These are phyloP conservation scores for Copidosoma floridanum DNA, from an alignment of 1,140 invertebrate species.

Conservation along the genomic window DNA sequence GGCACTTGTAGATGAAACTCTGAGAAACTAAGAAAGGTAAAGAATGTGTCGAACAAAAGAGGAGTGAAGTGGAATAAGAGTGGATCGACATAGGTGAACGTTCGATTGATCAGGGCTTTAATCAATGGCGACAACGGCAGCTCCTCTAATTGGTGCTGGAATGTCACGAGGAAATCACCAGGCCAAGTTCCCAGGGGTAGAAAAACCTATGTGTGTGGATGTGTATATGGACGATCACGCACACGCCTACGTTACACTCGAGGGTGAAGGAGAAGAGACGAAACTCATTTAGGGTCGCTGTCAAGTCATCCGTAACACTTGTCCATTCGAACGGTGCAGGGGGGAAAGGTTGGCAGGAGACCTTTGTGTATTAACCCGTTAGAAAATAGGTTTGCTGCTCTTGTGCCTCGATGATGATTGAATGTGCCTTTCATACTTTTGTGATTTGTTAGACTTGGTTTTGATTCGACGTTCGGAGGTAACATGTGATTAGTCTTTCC, in stretches of 20 bases:
- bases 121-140: constrained; percentile 14
- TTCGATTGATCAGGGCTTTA: constrained; percentile 26
- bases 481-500: too few species aligned
- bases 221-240: too few species aligned
- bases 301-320: constrained; percentile 14
- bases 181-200: background rate
- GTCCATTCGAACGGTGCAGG: background rate
- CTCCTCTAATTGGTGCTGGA: constrained; percentile 7
- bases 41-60: background rate
- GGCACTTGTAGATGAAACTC: background rate
- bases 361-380: constrained; percentile 7
- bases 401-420: background rate
- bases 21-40: background rate
- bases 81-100: too few species aligned
- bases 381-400: too few species aligned
- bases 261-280: background rate
- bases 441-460: background rate
- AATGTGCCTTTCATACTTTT: background rate
- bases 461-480: too few species aligned
- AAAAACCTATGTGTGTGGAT: too few species aligned
- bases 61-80: background rate
- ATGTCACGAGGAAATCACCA: constrained; percentile 7
- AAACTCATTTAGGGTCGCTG: constrained; percentile 20
- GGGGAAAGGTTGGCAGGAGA: background rate
- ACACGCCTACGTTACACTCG: background rate